Percentiles rank a stretch among this genome's conserved stretches.
Conservation (phyloP, 2,888 invertebrate species). For the Amphipoea lucens region DNA sequence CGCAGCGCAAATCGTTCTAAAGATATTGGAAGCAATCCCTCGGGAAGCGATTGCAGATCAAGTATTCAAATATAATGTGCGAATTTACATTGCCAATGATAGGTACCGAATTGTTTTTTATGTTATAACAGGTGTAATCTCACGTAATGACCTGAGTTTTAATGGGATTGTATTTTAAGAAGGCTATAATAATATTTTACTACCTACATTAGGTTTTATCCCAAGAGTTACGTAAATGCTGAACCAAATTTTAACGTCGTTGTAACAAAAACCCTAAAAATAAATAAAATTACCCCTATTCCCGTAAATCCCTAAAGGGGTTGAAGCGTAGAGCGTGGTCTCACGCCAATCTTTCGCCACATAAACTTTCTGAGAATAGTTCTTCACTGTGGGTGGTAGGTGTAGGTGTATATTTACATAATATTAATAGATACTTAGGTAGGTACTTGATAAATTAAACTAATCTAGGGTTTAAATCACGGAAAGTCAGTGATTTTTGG, state of each 20-base stretch:
- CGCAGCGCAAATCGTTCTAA: slow-evolving; percentile 76
- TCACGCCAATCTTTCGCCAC: background rate
- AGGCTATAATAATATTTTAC: slow-evolving; percentile 34
- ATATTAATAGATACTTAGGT: background rate
- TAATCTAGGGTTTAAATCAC: background rate
- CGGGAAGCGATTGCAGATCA: slow-evolving; percentile 74
- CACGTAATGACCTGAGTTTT: slow-evolving; percentile 22
- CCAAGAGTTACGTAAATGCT: slow-evolving; percentile 43
- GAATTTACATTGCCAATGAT: slow-evolving; percentile 68
- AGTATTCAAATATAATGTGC: slow-evolving; percentile 71
- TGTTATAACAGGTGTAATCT: slow-evolving; percentile 19
- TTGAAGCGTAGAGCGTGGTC: slow-evolving; percentile 1
- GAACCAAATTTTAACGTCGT: slow-evolving; percentile 43
- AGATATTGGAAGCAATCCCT: slow-evolving; percentile 78
- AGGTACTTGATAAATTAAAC: background rate
- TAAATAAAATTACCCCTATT: slow-evolving; percentile 34
- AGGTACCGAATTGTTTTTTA: slow-evolving; percentile 61
- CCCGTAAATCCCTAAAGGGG: slow-evolving; percentile 31
- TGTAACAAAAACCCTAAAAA: slow-evolving; percentile 29
- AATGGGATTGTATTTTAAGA: slow-evolving; percentile 21
- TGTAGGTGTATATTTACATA: background rate
- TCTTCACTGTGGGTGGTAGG: background rate
- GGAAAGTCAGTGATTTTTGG: background rate
- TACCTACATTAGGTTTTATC: slow-evolving; percentile 21
- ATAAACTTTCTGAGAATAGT: slow-evolving; percentile 10